Base-by-base conservation (phyloP, 1,140 invertebrate species). In the Hetaerina americana region DNA sequence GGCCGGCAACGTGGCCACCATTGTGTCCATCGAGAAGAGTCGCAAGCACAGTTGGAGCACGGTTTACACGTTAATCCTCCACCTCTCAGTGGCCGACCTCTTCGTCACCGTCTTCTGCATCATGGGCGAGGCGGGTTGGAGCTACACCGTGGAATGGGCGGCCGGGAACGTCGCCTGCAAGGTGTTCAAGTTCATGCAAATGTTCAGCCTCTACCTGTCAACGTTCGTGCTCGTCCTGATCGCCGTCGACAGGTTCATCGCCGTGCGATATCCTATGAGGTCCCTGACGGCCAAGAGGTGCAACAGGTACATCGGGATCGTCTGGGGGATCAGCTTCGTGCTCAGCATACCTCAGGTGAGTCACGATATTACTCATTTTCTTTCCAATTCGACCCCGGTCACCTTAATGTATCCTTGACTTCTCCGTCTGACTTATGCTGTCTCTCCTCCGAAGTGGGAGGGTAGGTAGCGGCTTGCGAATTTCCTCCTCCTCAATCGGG, bases 171-270 rank as follows among this genome's bases (percentile, higher is more conserved):
- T 86, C 0, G 84, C 86, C 27, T 95, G 92, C 79, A 94, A 94
- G 80, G 72, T 90, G 18, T 88, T 94, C 75, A 94, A 94, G 79
- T 93, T 90, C 76, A 79, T 90, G 18, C 91, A 94, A 80, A 89
- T 92, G 86, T 91, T 92, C 76, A 88, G 89, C 69, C 82, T 93
- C 5, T 92, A 94, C 79, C 81, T 93, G n/a, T 92, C 91, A 66
- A 94, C 92, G 0, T 94, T 92, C 67, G 86, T 93, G 26, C 81
- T 92, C 25, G 91, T 94, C 5, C 84, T 92, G 10, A 93, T 94
- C 74, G 91, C 90, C 5, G 83, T 93, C 26, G 92, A 94, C 77
- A 83, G 92, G 69, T 93, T 91, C 82, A 81, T 90, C 49, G 92
- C 91, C 0, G 89, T 94, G 0, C 85, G 90, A 72, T 92, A 92